Percentiles rank a stretch among this genome's conserved stretches.
phyloP scores from a whole-genome alignment of 2,113 vertebrate genomes.

The Notothenia rossii region DNA sequence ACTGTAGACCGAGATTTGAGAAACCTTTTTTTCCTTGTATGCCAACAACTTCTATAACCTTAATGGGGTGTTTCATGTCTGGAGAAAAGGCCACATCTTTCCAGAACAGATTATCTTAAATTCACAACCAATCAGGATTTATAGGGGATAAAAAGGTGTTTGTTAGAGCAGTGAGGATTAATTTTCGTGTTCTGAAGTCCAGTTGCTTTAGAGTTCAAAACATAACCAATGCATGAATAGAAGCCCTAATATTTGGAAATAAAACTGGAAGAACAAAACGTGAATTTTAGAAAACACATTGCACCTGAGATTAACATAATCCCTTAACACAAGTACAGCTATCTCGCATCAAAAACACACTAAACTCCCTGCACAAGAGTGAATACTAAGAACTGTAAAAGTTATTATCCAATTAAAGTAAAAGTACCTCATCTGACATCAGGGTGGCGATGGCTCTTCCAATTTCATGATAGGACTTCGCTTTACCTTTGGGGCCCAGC shows the following conservation, averaged over 20 bases:
- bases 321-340: neutral
- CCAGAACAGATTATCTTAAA: neutral
- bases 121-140: neutral
- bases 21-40: neutral
- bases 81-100: neutral
- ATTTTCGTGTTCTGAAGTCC: neutral
- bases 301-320: neutral
- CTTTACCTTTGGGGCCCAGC: slow-evolving; percentile 97
- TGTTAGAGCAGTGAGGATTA: neutral
- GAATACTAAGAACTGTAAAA: neutral
- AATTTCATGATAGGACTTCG: slow-evolving; percentile 97
- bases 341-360: neutral
- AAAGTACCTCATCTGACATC: slow-evolving; percentile 96
- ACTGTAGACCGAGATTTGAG: neutral
- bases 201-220: neutral
- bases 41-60: neutral
- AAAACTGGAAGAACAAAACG: neutral
- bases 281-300: neutral
- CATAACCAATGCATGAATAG: neutral
- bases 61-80: neutral
- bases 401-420: neutral
- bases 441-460: slow-evolving; percentile 96
- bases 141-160: neutral
- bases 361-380: neutral
- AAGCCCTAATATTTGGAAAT: neutral